Evolutionary conservation across 2,113 vertebrate species (phyloP).

Genomic region (Chunga burmeisteri): DNA sequence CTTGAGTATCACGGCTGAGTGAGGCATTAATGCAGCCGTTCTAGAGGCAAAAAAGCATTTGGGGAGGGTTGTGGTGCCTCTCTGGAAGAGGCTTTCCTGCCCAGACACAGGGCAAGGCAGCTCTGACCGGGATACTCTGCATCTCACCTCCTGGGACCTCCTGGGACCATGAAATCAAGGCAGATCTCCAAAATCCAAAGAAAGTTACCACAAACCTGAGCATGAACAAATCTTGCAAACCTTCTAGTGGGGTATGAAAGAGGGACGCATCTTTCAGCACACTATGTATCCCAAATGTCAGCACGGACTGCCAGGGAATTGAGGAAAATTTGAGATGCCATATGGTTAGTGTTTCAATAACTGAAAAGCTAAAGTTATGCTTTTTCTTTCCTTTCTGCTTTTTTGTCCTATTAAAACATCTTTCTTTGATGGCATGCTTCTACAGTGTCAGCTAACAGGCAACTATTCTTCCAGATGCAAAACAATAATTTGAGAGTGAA

Average conservation of each 20-base stretch:
- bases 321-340: background rate
- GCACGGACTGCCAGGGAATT: background rate
- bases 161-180: background rate
- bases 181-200: background rate
- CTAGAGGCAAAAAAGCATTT: background rate
- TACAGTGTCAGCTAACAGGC: background rate
- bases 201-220: background rate
- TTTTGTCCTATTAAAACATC: background rate
- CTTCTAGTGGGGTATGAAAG: background rate
- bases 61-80: background rate
- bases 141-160: rapidly evolving
- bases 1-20: background rate
- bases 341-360: background rate
- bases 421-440: background rate
- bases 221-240: background rate
- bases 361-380: background rate
- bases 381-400: background rate
- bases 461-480: background rate
- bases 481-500: background rate
- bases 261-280: background rate
- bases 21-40: background rate
- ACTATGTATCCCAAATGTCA: background rate
- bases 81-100: background rate
- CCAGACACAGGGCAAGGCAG: background rate
- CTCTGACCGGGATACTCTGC: background rate